Evolutionary conservation across 2,888 invertebrate species (phyloP), one percentile per base, ranked within the genome.

Genomic region (Melitaea athalia): DNA sequence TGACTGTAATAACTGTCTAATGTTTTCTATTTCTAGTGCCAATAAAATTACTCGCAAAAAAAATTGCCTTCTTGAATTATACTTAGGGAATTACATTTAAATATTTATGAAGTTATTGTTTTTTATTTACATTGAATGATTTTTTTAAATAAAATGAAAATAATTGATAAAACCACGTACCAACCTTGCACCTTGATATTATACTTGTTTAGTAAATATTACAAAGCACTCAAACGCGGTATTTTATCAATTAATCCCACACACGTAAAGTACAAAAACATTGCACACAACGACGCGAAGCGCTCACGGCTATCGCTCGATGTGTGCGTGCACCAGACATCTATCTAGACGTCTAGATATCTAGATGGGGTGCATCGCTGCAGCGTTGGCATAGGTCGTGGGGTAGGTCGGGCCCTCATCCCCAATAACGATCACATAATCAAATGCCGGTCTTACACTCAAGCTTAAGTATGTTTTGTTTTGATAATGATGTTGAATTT

Each of bases 311-410:
- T 38, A 53, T 12, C n/a, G 38, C 49, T 60, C 42, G 31, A 38
- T 38, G 73, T 69, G 72, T 69, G 73, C 64, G 69, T 42, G 65
- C 79, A 79, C 81, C 82, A 82, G 82, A 79, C 81, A 76, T 80
- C 82, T 85, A 85, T 82, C 85, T 88, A 88, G 88, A 86, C 83
- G 80, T 79, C 81, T 84, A 80, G 77, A 77, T 78, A 75, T 76
- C 74, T 78, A 76, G 77, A 75, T 73, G 67, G 84, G 85, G 83
- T 91, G 89, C 90, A 89, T 86, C 85, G 84, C 74, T 89, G 91
- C 91, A 89, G 76, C 77, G 89, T 91, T 91, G 85, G 85, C 81
- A 84, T 89, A 91, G 91, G 91, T 91, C 85, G 83, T 82, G 85
- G 86, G 88, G 84, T 85, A 85, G 81, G 81, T 83, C 82, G 82